A percentile compares a stretch with the other conserved stretches of the same genome.
These are phyloP conservation scores for Poecile atricapillus DNA, from an alignment of 2,113 vertebrate species.

Conservation along the genomic window DNA sequence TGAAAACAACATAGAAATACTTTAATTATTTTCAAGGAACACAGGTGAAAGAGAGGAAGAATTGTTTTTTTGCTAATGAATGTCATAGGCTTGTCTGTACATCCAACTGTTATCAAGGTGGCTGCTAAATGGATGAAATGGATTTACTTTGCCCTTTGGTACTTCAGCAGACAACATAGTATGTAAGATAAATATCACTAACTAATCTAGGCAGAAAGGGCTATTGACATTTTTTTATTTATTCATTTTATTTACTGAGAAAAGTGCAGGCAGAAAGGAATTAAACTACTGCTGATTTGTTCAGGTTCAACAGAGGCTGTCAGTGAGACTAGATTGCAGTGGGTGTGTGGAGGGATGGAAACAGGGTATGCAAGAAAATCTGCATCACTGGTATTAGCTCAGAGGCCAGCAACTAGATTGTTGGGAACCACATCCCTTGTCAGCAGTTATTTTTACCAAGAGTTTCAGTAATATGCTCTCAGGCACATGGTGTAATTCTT, in stretches of 20 bases:
- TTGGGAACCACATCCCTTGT: not conserved
- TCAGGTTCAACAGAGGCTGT: not conserved
- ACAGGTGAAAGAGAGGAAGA: not conserved
- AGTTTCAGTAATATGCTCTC: not conserved
- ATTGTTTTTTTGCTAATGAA: not conserved
- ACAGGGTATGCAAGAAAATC: not conserved
- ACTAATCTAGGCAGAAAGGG: not conserved
- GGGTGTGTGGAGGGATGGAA: not conserved
- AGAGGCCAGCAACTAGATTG: not conserved
- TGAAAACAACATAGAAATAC: not conserved
- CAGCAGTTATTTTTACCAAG: not conserved
- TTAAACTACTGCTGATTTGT: not conserved
- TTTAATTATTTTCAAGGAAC: not conserved
- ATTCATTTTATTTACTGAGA: not conserved
- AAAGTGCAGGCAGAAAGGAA: not conserved
- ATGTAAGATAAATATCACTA: not conserved
- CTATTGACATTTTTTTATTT: not conserved
- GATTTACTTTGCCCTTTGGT: not conserved
- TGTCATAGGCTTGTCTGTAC: not conserved
- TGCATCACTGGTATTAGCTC: not conserved
- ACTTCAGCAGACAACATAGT: not conserved
- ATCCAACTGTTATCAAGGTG: not conserved
- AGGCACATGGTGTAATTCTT: not conserved
- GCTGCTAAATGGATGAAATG: not conserved
- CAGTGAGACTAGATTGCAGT: not conserved